Percentiles rank a stretch among this genome's conserved stretches.
Conservation (phyloP, 2,888 invertebrate genomes). For the Nesidiocoris tenuis region DNA sequence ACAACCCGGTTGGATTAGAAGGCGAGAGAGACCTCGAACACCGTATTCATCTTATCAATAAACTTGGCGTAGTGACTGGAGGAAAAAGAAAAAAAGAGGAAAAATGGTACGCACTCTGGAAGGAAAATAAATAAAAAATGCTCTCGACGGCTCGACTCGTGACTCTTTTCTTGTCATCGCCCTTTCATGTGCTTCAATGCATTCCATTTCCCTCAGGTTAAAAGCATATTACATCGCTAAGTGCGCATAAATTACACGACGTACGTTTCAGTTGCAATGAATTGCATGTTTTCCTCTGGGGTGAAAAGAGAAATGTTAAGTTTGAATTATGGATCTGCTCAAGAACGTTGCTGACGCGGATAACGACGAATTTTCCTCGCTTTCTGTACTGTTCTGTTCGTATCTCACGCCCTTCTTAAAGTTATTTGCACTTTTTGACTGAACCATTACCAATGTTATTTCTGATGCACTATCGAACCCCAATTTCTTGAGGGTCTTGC, state of each 20-base stretch:
- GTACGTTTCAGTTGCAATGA: slow-evolving; percentile 15
- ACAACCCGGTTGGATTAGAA: slow-evolving; percentile 9
- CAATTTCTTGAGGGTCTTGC: too few relatives aligned
- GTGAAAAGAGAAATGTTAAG: neutral
- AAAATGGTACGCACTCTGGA: neutral
- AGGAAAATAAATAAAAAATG: slow-evolving; percentile 2
- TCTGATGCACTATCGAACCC: too few relatives aligned
- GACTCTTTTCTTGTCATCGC: slow-evolving; percentile 1
- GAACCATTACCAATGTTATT: too few relatives aligned
- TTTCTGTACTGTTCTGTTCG: too few relatives aligned
- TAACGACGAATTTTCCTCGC: neutral
- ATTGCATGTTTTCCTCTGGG: slow-evolving; percentile 24
- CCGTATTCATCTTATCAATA: slow-evolving; percentile 37
- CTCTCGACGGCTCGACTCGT: slow-evolving; percentile 10
- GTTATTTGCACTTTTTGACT: too few relatives aligned
- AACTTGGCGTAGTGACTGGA: neutral
- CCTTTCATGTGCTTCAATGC: slow-evolving; percentile 29
- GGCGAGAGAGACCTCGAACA: slow-evolving; percentile 11
- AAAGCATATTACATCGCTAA: slow-evolving; percentile 44
- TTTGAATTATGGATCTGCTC: slow-evolving; percentile 24
- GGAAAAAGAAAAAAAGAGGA: neutral
- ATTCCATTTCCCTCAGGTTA: slow-evolving; percentile 44
- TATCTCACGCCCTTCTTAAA: neutral
- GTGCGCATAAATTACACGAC: slow-evolving; percentile 43
- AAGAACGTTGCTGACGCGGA: neutral